A percentile compares a stretch with the other conserved stretches of the same genome.
phyloP scores from a whole-genome alignment of 2,113 vertebrate species.

The Sciurus niger region DNA sequence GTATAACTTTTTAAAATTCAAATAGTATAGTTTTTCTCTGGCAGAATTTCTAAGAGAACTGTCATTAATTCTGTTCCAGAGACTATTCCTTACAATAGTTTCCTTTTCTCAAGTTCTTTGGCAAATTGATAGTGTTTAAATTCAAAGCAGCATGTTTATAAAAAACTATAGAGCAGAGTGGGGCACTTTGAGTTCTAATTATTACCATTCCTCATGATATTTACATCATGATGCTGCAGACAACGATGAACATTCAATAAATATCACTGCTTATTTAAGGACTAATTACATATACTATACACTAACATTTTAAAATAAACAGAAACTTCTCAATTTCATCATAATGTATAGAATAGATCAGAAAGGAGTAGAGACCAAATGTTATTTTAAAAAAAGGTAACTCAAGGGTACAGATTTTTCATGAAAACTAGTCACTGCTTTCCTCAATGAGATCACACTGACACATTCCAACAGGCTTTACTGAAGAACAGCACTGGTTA shows the following conservation, averaged over 20 bases:
- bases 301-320: conserved; percentile 52
- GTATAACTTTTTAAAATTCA: conserved; percentile 9
- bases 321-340: neutral
- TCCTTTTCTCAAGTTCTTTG: neutral
- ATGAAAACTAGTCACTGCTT: neutral
- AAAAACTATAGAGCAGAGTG: neutral
- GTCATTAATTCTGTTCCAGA: neutral
- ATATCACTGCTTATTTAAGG: neutral
- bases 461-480: neutral
- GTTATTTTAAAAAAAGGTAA: neutral
- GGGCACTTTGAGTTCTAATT: neutral
- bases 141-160: conserved; percentile 22
- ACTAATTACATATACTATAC: neutral
- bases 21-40: neutral
- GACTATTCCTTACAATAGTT: neutral
- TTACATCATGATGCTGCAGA: neutral
- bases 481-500: neutral
- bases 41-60: conserved; percentile 40
- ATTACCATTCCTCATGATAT: neutral
- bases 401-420: neutral
- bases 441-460: neutral
- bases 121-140: neutral
- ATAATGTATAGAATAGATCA: neutral
- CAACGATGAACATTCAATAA: neutral
- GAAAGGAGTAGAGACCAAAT: conserved; percentile 5